Conservation (phyloP, 2,113 vertebrate genomes). For the Notarius lentiginosus region DNA sequence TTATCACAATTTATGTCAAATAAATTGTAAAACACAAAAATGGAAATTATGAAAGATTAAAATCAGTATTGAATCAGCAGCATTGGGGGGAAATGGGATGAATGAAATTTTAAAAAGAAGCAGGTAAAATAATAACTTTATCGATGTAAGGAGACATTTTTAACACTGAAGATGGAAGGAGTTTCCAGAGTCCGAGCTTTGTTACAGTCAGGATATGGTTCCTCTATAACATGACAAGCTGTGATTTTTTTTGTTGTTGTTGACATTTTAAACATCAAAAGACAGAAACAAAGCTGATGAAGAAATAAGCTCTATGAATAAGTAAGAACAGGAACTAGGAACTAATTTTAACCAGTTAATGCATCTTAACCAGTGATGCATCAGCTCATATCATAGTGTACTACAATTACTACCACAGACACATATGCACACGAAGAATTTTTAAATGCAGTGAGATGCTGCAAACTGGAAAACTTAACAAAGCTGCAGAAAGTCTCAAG, state of each 20-base stretch:
- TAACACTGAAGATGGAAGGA: neutral
- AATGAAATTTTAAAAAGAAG: neutral
- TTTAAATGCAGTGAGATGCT: neutral
- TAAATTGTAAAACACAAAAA: neutral
- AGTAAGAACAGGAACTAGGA: neutral
- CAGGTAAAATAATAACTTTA: neutral
- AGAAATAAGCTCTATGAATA: neutral
- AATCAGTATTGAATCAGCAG: neutral
- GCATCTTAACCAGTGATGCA: neutral
- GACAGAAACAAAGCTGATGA: neutral
- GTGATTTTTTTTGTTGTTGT: neutral
- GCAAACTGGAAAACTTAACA: neutral
- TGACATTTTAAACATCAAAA: neutral
- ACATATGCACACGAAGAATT: neutral
- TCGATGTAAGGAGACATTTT: neutral
- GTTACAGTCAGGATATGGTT: neutral
- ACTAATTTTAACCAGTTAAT: neutral
- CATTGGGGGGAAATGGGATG: neutral
- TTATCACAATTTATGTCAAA: too few relatives aligned
- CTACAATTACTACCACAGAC: neutral
- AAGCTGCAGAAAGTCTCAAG: constrained; percentile 6
- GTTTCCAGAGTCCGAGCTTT: neutral
- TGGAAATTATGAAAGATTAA: neutral
- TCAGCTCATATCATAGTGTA: neutral
- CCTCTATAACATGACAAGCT: neutral